Evolutionary conservation across 2,888 invertebrate species (phyloP).

Genomic region (Agriotes lineatus): DNA sequence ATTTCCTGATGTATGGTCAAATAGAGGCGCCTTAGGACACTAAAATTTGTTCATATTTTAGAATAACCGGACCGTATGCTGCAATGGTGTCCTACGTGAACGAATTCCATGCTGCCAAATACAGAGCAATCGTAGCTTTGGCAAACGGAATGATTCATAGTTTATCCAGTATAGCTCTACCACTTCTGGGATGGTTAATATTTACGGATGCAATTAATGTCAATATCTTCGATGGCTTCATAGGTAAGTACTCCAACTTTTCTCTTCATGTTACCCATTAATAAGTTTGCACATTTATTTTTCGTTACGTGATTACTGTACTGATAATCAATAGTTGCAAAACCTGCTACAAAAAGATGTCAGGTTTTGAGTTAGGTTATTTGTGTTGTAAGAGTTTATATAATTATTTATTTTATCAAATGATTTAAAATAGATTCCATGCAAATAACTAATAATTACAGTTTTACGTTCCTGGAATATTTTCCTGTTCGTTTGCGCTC

Average conservation of each 20-base stretch:
- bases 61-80: conserved; percentile 80
- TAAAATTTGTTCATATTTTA: conserved; percentile 59
- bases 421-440: background rate
- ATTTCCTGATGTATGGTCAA: background rate
- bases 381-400: no score
- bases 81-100: conserved; percentile 79
- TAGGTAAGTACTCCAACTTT: conserved; percentile 26
- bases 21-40: background rate
- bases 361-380: no score
- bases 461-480: conserved; percentile 75
- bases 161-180: conserved; percentile 74
- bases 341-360: no score
- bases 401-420: no score
- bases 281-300: no score
- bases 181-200: conserved; percentile 79
- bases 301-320: no score
- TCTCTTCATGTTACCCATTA: background rate
- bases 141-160: conserved; percentile 77
- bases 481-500: conserved; percentile 71
- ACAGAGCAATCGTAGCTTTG: conserved; percentile 75
- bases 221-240: background rate
- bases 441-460: conserved; percentile 51
- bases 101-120: conserved; percentile 77
- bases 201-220: conserved; percentile 74
- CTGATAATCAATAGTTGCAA: no score